Evolutionary conservation across 2,113 vertebrate genomes (phyloP), one percentile per base, ranked within the genome.

Genomic region (Desmodus rotundus): DNA sequence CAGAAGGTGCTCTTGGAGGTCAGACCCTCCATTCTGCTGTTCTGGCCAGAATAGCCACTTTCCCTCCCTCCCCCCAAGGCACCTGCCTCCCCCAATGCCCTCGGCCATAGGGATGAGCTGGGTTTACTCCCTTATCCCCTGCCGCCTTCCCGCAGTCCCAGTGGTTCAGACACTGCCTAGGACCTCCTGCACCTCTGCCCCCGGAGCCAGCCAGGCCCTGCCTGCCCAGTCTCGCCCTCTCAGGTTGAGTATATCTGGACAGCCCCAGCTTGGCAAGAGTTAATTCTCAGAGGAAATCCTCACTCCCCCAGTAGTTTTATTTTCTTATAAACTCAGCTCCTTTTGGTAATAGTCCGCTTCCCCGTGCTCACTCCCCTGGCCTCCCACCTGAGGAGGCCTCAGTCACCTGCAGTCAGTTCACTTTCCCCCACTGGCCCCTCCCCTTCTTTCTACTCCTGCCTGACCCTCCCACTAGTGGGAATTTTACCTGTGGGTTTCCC

Each of bases 241-340:
- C 50, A 54, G 41, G 33, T 54, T 2, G 1, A 47, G 56, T 47
- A 28, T 54, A 65, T 94, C 80, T 43, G 81, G 87, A 90, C 38
- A 85, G 90, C 72, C 91, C 76, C 88, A 63, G 52, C 19, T 47
- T 83, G 90, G 88, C 85, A 96, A 74, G 63, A 70, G 87, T 83
- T 77, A 41, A 63, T 93, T 89, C 36, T 89, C 88, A 96, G 76
- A 97, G 97, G 97, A 97, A 97, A 91, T 92, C 92, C 56, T 93
- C 78, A 85, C 94, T 96, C 92, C 94, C 92, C 77, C 74, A 5
- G 87, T 84, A 96, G 96, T 96, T 97, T 97, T 98, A 93, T 97
- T 96, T 96, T 97, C 97, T 97, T 93, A 97, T 92, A 95, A 96
- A 97, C 85, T 45, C 85, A 80, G 96, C 88, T 92, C 76, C 91